phyloP scores from a whole-genome alignment of 2,888 invertebrate species.

The Falcaria lacertinaria region DNA sequence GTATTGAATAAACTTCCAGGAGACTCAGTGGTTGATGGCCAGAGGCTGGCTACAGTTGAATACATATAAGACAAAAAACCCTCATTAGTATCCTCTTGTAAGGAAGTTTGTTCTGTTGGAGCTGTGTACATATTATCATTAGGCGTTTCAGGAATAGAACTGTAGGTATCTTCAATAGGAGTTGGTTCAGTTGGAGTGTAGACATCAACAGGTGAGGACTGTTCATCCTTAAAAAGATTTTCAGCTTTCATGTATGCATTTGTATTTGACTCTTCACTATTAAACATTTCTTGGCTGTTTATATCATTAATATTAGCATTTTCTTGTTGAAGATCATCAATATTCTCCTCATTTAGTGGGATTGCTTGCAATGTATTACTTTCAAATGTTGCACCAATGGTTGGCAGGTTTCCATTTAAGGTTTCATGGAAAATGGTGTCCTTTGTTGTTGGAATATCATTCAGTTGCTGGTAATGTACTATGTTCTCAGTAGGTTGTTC shows the following conservation, averaged over 20 bases:
- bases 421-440: conserved; percentile 24
- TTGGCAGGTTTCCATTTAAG: conserved; percentile 7
- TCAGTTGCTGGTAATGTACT: not conserved
- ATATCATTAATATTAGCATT: not conserved
- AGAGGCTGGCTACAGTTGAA: conserved; percentile 55
- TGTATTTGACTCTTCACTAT: not conserved
- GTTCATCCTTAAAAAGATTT: conserved; percentile 11
- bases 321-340: not conserved
- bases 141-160: conserved; percentile 4
- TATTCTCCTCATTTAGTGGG: not conserved
- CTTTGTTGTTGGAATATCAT: conserved; percentile 13
- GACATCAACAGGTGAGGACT: conserved; percentile 12
- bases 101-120: conserved; percentile 21
- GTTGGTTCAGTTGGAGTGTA: conserved; percentile 15
- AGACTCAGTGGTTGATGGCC: conserved; percentile 47
- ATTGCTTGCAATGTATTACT: not conserved
- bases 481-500: not conserved
- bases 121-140: conserved; percentile 13
- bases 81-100: conserved; percentile 28
- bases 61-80: conserved; percentile 54
- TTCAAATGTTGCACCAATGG: conserved; percentile 8
- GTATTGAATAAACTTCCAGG: conserved; percentile 48
- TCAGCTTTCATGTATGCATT: not conserved
- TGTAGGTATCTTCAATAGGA: conserved; percentile 7
- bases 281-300: not conserved